Evolutionary conservation across 2,888 invertebrate species (phyloP).

Genomic region (Sphaerophoria taeniata): DNA sequence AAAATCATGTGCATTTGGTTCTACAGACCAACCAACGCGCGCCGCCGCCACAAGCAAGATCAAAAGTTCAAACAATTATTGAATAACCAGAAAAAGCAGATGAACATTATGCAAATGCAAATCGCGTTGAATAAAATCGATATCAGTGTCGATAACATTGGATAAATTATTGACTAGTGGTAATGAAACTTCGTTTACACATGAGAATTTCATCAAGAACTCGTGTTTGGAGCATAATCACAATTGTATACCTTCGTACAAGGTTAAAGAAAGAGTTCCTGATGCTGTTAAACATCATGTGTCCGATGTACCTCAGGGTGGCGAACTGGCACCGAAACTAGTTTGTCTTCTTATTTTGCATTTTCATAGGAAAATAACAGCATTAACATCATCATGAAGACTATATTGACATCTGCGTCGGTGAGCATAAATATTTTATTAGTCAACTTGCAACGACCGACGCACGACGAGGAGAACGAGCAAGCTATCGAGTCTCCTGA

Average conservation of each 20-base stretch:
- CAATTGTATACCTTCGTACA: not conserved
- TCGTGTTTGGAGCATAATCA: not conserved
- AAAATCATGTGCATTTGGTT: constrained; percentile 46
- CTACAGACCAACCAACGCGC: not conserved
- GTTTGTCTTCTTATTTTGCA: not conserved
- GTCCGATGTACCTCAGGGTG: constrained; percentile 9
- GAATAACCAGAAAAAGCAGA: not conserved
- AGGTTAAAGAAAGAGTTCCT: constrained; percentile 14
- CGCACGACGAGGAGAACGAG: too few species aligned
- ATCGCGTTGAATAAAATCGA: constrained; percentile 34
- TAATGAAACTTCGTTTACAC: constrained; percentile 9
- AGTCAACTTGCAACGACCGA: not conserved
- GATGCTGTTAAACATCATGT: not conserved
- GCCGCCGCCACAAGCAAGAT: constrained; percentile 25
- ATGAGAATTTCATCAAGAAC: constrained; percentile 13
- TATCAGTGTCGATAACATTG: too few species aligned
- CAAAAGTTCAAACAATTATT: constrained; percentile 54
- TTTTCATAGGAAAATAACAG: not conserved
- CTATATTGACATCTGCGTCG: constrained; percentile 24
- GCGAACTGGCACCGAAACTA: not conserved
- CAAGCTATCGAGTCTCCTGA: not conserved
- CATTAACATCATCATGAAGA: not conserved
- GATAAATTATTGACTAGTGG: not conserved
- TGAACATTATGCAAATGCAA: constrained; percentile 57
- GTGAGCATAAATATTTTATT: constrained; percentile 27